Conservation (phyloP, 2,888 invertebrate species). For the Exephanes ischioxanthus region DNA sequence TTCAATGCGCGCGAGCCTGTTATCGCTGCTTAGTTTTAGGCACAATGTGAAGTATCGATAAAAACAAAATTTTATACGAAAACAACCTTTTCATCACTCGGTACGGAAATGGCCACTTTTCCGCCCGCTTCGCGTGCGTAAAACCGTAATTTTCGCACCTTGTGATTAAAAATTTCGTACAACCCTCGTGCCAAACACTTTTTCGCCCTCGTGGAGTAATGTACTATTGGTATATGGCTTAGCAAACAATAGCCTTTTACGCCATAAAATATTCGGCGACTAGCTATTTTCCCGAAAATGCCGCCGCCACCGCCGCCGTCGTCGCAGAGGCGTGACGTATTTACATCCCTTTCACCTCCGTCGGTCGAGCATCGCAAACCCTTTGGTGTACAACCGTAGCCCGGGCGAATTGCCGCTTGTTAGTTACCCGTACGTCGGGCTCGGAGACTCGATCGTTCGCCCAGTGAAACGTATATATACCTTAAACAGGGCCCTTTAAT, state of each 20-base stretch:
- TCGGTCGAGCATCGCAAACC: constrained; percentile 18
- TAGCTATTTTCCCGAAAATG: constrained; percentile 13
- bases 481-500: constrained; percentile 80
- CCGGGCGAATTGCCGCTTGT: constrained; percentile 73
- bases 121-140: too few relatives aligned
- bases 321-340: constrained; percentile 44
- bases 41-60: too few relatives aligned
- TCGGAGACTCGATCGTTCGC: constrained; percentile 32
- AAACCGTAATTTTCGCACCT: too few relatives aligned
- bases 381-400: constrained; percentile 36
- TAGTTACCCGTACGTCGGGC: constrained; percentile 71
- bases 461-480: constrained; percentile 70
- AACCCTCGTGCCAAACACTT: too few relatives aligned
- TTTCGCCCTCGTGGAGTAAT: too few relatives aligned
- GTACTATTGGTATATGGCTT: too few relatives aligned
- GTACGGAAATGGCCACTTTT: too few relatives aligned
- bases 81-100: too few relatives aligned
- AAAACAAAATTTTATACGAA: too few relatives aligned
- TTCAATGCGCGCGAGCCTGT: too few relatives aligned
- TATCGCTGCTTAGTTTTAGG: too few relatives aligned
- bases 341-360: constrained; percentile 37
- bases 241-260: not conserved
- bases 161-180: too few relatives aligned
- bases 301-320: constrained; percentile 14
- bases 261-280: constrained; percentile 12